A percentile compares a stretch with the other conserved stretches of the same genome.
Evolutionary conservation across 2,888 invertebrate species (phyloP).

Genomic region (Parnassius glacialis): DNA sequence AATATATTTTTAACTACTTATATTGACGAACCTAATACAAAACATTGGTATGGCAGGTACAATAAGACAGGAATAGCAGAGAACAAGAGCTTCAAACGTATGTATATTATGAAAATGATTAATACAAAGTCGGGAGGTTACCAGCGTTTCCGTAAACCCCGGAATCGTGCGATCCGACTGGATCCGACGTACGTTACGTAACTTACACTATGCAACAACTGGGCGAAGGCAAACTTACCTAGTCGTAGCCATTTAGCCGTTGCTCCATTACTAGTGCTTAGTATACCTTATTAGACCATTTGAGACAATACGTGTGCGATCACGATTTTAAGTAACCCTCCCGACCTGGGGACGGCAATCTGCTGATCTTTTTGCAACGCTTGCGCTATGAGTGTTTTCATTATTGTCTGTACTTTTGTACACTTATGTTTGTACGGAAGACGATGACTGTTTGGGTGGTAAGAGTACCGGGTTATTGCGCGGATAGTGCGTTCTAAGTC

Average conservation of each 20-base stretch:
- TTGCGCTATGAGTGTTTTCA: conserved; percentile 9
- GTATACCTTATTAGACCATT: conserved; percentile 23
- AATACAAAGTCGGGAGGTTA: conserved; percentile 22
- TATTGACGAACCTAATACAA: no score
- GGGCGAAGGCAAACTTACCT: conserved; percentile 9
- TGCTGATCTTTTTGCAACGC: conserved; percentile 15
- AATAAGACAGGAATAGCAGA: not conserved
- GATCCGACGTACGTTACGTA: conserved; percentile 11
- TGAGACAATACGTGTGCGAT: conserved; percentile 25
- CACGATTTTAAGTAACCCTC: conserved; percentile 15
- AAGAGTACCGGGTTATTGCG: no score
- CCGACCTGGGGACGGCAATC: conserved; percentile 14
- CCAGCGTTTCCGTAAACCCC: conserved; percentile 6
- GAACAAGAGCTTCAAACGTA: conserved; percentile 13
- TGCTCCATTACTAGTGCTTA: conserved; percentile 16
- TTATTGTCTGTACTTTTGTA: not conserved
- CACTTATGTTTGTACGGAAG: not conserved
- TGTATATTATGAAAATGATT: conserved; percentile 16
- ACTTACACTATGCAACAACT: conserved; percentile 3
- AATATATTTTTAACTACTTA: no score
- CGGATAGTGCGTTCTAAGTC: no score
- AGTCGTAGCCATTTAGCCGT: conserved; percentile 3
- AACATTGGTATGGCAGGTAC: no score
- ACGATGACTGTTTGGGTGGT: not conserved
- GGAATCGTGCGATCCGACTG: conserved; percentile 11